phyloP scores from a whole-genome alignment of 2,888 invertebrate genomes.

The Zaprionus lineosus region DNA sequence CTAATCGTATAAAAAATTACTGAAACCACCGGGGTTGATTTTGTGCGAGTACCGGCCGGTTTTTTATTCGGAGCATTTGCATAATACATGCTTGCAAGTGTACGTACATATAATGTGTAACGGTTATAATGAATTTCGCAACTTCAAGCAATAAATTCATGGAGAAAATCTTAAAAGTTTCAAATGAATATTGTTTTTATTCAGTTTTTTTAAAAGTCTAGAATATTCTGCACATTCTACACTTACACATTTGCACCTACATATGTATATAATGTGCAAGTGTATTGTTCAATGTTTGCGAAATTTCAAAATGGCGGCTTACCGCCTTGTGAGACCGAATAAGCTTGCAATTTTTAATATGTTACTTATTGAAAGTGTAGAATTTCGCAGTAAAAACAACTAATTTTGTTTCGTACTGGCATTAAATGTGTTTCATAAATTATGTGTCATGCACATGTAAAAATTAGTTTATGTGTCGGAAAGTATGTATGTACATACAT shows the following conservation, averaged over 20 bases:
- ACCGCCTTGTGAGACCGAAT: neutral
- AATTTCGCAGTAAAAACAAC: no score
- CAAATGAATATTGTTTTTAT: neutral
- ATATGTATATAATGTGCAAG: slow-evolving; percentile 3
- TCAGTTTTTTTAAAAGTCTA: neutral
- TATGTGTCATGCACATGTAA: slow-evolving; percentile 1
- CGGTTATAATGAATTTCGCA: slow-evolving; percentile 12
- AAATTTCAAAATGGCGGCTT: slow-evolving; percentile 56
- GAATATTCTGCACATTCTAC: neutral
- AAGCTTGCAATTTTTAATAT: neutral
- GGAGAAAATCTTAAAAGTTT: no score
- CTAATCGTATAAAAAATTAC: slow-evolving; percentile 11
- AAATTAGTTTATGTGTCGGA: neutral
- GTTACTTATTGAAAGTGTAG: no score
- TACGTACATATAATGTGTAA: slow-evolving; percentile 19
- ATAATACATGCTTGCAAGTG: slow-evolving; percentile 39
- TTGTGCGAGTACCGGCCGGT: slow-evolving; percentile 59
- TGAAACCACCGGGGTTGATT: slow-evolving; percentile 3
- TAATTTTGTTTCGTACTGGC: no score
- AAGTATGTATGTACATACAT: slow-evolving; percentile 2
- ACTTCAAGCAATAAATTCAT: neutral
- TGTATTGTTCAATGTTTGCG: slow-evolving; percentile 12
- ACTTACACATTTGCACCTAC: neutral
- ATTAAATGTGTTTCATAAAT: no score
- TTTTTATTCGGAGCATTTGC: slow-evolving; percentile 48